Conservation (phyloP, 35 echinoderm and acorn worm species). For the Ophioderma brevispina region DNA sequence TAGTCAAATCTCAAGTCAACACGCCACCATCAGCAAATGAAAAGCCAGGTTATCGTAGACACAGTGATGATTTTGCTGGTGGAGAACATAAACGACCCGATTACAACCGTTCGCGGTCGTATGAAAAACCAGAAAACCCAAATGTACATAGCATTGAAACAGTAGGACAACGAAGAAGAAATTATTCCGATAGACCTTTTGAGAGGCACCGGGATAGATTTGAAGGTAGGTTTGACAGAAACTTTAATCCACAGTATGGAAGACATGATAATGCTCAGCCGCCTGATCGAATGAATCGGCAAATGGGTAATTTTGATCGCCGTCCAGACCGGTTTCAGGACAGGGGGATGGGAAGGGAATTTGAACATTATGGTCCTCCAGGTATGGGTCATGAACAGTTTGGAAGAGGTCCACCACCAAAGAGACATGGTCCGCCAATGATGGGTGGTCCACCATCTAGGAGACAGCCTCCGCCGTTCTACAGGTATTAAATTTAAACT, state of each 20-base stretch:
- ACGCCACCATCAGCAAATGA: neutral
- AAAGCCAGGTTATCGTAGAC: neutral
- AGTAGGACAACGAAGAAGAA: neutral
- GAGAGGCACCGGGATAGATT: neutral
- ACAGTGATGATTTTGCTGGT: neutral
- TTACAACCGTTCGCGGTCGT: neutral
- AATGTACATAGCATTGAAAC: neutral
- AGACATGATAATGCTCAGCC: neutral
- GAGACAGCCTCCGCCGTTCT: neutral
- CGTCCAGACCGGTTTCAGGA: too few relatives aligned
- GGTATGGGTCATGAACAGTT: neutral
- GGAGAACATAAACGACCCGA: neutral
- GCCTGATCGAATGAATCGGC: neutral
- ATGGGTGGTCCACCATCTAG: neutral
- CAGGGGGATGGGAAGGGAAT: neutral
- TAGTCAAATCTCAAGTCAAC: neutral
- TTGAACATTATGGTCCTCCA: neutral
- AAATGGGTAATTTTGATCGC: neutral
- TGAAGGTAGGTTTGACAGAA: constrained; percentile 6
- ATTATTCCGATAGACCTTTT: neutral
- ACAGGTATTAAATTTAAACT: neutral
- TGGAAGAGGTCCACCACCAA: neutral
- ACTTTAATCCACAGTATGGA: neutral
- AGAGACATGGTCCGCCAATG: neutral
- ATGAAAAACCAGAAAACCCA: neutral